Base-by-base conservation (phyloP, 2,113 vertebrate species). In the Saimiri boliviensis region DNA sequence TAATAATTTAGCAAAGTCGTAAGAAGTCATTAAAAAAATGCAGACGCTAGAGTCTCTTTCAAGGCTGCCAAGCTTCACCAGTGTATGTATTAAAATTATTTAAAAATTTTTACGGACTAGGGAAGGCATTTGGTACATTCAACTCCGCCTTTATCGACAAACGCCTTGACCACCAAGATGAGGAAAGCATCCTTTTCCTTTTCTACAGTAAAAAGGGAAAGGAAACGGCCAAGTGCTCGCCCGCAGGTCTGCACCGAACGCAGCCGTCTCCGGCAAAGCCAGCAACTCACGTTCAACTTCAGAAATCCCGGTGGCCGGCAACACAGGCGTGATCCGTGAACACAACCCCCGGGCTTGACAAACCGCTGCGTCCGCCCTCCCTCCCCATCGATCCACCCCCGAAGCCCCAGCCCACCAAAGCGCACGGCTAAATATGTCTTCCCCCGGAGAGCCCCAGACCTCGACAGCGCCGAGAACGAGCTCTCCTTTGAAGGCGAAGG, bases 91-190 rank as follows among this genome's bases (percentile, higher is more conserved):
- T 84, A 49, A 87, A 94, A 85, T 68, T 37, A 23, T 56, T 77
- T 66, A 76, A n/a, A 76, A n/a, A 32, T n/a, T n/a, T 73, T 71
- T 58, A 91, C 17, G 20, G 40, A 27, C 56, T 70, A 52, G 71
- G 54, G 25, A 52, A 77, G 54, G 25, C 47, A 37, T 79, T 63
- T n/a, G 56, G 42, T 42, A 54, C 25, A 71, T 77, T 87, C 80
- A 35, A 10, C 47, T 88, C 52, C 49, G 81, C 56, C 14, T 92
- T 82, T 66, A 94, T 45, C 95, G 94, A 79, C 35, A 88, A 95
- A 95, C 93, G 76, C 79, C 52, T 85, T n/a, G 25, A 45, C 74
- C 12, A 85, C 35, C 30, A 88, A 83, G 21, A 73, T 4, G 20
- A 88, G 79, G 21, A 66, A 80, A 84, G 12, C 42, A 25, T 74